Evolutionary conservation across 2,797 vertebrate genomes (phyloP), one percentile per base, ranked within the genome.

Genomic region (Pachyuromys duprasi): DNA sequence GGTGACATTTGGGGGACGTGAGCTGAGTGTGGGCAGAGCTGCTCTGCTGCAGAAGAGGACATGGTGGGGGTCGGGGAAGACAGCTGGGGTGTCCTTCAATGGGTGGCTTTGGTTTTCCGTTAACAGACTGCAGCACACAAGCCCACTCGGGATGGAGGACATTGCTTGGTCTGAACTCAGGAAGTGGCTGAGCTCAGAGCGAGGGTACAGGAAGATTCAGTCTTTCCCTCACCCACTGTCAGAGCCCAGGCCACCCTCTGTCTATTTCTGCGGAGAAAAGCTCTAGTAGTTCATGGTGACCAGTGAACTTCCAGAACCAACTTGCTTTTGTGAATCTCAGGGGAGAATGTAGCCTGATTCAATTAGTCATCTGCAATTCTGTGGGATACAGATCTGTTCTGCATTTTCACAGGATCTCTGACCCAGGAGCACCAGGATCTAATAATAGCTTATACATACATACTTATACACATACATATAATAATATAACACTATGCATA

Each of bases 181-280:
- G 3, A 36, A 22, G 31, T 0, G 0, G 17, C 8, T 42, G n/a
- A 53, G 18, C 26, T 11, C 0, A 18, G 15, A 62, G 24, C 3
- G 1, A 49, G 76, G 24, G 13, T 17, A 22, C 63, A 9, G 39
- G 57, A n/a, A 24, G 9, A 8, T 26, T 5, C 13, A 7, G 13
- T 17, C 8, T 8, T 1, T 1, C 31, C 42, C 91, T 78, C 36
- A 4, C 28, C 74, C 20, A n/a, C 6, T 28, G 18, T 22, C 57
- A 57, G 15, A 17, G 12, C 28, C 39, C 72, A 49, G 31, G 31
- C 0, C 17, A 9, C 57, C 39, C 42, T 42, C 22, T 33, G 3
- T 74, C 67, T 45, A 39, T 17, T 31, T 65, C 82, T n/a, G 24
- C 20, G 9, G 28, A n/a, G 20, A 33, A 57, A 67, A 69, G 36